Evolutionary conservation across 1,140 invertebrate species (phyloP).

Genomic region (Stegodyphus dumicola): DNA sequence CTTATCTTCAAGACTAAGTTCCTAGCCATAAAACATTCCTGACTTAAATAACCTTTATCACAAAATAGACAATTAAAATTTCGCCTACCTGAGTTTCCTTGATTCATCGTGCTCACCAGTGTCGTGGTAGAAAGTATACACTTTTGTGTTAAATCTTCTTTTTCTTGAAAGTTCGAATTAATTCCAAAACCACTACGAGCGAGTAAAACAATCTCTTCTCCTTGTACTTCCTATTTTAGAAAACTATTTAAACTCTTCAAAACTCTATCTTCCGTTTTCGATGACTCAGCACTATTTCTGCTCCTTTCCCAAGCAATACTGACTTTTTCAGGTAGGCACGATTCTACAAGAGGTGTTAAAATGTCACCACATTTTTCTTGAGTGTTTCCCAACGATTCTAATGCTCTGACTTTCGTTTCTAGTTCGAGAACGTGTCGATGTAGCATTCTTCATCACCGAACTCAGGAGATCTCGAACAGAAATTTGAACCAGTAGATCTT

Average conservation of each 20-base stretch:
- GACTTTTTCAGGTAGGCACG: constrained; percentile 5
- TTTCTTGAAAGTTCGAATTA: no score
- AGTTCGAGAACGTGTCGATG: background rate
- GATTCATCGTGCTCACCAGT: no score
- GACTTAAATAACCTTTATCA: constrained; percentile 2
- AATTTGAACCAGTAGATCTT: no score
- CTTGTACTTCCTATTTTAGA: constrained; percentile 8
- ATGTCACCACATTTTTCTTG: constrained; percentile 20
- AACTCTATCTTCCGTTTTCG: background rate
- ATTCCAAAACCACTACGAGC: constrained; percentile 1
- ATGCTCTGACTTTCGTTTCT: background rate
- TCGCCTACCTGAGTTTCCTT: background rate
- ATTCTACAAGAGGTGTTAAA: constrained; percentile 1
- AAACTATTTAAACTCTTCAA: background rate
- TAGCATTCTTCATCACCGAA: no score
- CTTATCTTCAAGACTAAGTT: background rate
- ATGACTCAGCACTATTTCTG: background rate
- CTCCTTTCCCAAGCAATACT: background rate
- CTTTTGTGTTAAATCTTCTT: no score
- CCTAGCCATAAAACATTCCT: constrained; percentile 9
- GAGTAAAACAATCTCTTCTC: constrained; percentile 3
- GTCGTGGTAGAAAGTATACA: background rate
- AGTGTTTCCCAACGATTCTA: constrained; percentile 6
- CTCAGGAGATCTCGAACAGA: no score
- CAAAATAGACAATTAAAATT: background rate